Base-by-base conservation (phyloP, 2,113 vertebrate genomes). In the Plectropomus leopardus region DNA sequence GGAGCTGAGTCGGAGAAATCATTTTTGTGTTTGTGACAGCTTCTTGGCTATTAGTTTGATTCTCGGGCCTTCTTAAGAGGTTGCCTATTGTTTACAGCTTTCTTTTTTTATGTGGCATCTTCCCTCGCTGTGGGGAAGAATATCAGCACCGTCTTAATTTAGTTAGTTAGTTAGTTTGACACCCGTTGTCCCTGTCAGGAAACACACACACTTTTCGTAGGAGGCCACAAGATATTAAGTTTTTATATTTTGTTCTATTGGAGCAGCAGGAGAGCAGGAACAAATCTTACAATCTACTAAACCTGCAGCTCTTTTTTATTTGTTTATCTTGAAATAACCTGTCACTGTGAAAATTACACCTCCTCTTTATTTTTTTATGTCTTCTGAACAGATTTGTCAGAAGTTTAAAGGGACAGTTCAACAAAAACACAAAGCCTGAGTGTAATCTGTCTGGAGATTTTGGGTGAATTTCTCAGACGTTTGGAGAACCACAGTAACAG, bases 271-370 rank as follows among this genome's bases (percentile, higher is more conserved):
- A 30, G 16, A 23, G 14, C 11, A 23, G 19, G n/a, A 14, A 10
- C n/a, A 58, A 10, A 17, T 15, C 21, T 78, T 55, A 54, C 7
- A 17, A 45, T 53, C 28, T 36, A 68, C n/a, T 23, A 21, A 78
- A 79, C 79, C 71, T 69, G 67, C 72, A 73, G 45, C 30, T 60
- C 3, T 40, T 57, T 76, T 40, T 58, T 60, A 36, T 45, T 26
- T 19, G 23, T 53, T 79, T 50, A 85, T 66, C 67, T 47, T 32
- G 55, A 58, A 51, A 4, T 73, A 74, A 42, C 19, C 14, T 30
- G 4, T 78, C 53, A 86, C 76, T 86, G 88, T 92, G 89, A 88
- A 89, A 60, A 32, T 50, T 40, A 3, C 26, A 47, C 34, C n/a
- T 76, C 19, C 13, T 42, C 26, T 23, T 24, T 76, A 2, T 47